Conservation (phyloP, 2,888 invertebrate species). For the Harmothoe impar region DNA sequence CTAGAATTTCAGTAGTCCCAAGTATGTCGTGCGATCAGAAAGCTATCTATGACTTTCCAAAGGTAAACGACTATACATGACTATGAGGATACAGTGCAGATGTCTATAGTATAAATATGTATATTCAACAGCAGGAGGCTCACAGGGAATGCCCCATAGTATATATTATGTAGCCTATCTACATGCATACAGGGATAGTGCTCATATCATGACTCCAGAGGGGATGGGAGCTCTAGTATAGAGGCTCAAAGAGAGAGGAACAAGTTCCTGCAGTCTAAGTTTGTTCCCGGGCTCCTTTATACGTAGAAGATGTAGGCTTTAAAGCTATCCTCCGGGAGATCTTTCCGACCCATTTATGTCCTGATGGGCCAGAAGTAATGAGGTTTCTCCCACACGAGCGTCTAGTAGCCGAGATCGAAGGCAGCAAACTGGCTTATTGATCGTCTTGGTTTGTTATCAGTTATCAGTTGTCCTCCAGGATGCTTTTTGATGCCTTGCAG, state of each 20-base stretch:
- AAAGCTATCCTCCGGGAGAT: conserved; percentile 29
- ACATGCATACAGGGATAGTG: neutral
- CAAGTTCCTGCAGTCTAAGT: neutral
- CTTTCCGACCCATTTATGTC: conserved; percentile 48
- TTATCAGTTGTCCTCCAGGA: conserved; percentile 50
- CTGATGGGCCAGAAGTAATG: conserved; percentile 50
- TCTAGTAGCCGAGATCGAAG: conserved; percentile 7
- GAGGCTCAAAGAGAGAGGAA: neutral
- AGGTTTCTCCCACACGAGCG: conserved; percentile 43
- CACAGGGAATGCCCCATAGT: neutral
- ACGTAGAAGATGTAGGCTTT: conserved; percentile 24
- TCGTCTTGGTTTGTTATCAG: conserved; percentile 50
- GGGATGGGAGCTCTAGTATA: neutral
- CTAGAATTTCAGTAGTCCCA: too few relatives aligned
- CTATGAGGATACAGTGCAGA: too few relatives aligned
- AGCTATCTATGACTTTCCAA: too few relatives aligned
- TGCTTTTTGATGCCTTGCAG: conserved; percentile 22
- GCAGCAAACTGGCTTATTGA: conserved; percentile 48
- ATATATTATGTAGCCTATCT: neutral
- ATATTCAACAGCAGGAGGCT: neutral
- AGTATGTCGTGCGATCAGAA: too few relatives aligned
- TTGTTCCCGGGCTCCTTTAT: conserved; percentile 8
- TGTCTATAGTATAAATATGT: neutral
- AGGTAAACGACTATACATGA: too few relatives aligned
- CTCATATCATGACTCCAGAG: conserved; percentile 3